A percentile compares a stretch with the other conserved stretches of the same genome.
phyloP scores from a whole-genome alignment of 2,888 invertebrate genomes.

The Xylota sylvarum region DNA sequence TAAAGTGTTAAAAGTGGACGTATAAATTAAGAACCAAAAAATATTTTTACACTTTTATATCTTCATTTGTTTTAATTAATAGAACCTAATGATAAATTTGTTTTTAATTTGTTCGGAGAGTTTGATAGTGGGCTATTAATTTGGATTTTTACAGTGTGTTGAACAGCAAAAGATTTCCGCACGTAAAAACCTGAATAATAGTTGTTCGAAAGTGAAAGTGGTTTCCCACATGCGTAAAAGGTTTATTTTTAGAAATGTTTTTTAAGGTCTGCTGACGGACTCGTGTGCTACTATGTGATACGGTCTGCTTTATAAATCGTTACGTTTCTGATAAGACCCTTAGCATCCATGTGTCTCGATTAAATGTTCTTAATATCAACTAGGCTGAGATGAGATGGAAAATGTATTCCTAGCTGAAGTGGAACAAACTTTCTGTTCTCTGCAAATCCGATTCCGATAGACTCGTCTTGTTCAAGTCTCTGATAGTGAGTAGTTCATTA shows the following conservation, averaged over 20 bases:
- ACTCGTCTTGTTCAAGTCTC: too few relatives aligned
- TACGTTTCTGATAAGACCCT: too few relatives aligned
- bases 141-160: neutral
- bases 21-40: constrained; percentile 18
- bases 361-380: too few relatives aligned
- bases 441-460: too few relatives aligned
- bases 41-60: neutral
- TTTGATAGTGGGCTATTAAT: constrained; percentile 23
- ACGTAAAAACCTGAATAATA: neutral
- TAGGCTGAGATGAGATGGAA: too few relatives aligned
- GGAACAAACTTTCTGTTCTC: too few relatives aligned
- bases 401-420: too few relatives aligned
- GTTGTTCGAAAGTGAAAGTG: neutral
- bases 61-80: constrained; percentile 41
- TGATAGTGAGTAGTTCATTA: too few relatives aligned
- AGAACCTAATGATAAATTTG: constrained; percentile 28
- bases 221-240: neutral
- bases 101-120: constrained; percentile 13
- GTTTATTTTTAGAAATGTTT: neutral
- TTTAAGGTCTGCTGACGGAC: neutral
- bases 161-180: neutral
- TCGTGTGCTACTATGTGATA: neutral
- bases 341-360: too few relatives aligned
- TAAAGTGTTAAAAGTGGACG: constrained; percentile 36
- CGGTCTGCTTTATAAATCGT: too few relatives aligned